phyloP scores from a whole-genome alignment of 2,797 vertebrate genomes.

The Merluccius polli region DNA sequence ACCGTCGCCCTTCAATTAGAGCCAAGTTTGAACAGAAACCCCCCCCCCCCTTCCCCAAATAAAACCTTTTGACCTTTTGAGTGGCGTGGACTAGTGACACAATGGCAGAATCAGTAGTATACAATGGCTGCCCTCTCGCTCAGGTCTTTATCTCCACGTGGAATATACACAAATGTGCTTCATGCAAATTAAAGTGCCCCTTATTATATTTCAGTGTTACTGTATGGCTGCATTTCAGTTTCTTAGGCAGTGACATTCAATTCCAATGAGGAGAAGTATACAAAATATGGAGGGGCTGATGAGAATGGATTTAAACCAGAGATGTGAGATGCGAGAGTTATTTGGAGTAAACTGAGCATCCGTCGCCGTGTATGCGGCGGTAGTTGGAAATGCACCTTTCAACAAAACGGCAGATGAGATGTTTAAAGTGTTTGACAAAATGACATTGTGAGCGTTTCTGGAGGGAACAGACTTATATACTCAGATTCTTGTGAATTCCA shows the following conservation, averaged over 20 bases:
- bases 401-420: conserved; percentile 36
- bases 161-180: conserved; percentile 58
- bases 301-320: conserved; percentile 35
- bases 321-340: conserved; percentile 23
- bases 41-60: conserved; percentile 21
- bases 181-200: conserved; percentile 62
- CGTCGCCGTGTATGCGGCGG: conserved; percentile 20
- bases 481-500: conserved; percentile 55
- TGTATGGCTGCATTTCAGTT: conserved; percentile 54
- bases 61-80: conserved; percentile 37
- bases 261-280: conserved; percentile 36
- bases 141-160: conserved; percentile 50
- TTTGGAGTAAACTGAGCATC: not conserved
- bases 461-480: conserved; percentile 43
- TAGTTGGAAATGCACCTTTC: conserved; percentile 12
- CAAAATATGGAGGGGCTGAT: conserved; percentile 33
- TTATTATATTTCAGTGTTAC: conserved; percentile 35
- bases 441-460: conserved; percentile 38
- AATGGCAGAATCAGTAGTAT: conserved; percentile 67
- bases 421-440: conserved; percentile 41
- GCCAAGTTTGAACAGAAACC: conserved; percentile 55
- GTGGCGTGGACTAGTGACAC: conserved; percentile 62
- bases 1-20: conserved; percentile 54
- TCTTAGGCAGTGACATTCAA: conserved; percentile 61
- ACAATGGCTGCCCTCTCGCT: conserved; percentile 44